Base-by-base conservation (phyloP, 2,797 vertebrate genomes). In the Cephalopachus bancanus region DNA sequence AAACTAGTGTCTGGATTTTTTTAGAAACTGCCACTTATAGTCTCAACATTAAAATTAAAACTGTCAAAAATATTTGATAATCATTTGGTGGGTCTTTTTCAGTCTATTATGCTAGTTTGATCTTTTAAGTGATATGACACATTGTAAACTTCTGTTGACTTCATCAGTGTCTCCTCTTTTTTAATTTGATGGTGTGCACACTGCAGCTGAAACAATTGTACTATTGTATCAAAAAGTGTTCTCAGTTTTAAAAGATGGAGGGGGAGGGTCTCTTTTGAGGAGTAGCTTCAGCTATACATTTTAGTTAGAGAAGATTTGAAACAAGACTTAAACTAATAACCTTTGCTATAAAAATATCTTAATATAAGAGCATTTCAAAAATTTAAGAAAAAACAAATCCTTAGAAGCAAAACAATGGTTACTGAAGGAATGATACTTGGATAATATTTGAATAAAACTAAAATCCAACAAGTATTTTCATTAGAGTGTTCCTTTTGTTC, bases 401-500 rank as follows among this genome's bases (percentile, higher is more conserved):
- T 75, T 78, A 59, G 19, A 84, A 92, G 44, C 76, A 88, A 94
- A 94, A 78, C 86, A 96, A 71, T 80, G 33, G 79, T 72, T 81
- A 78, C 53, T 17, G 74, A 91, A 96, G 81, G 37, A 93, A 80
- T 72, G 72, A 37, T 75, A 92, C 79, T 84, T 93, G 44, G 15
- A 89, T 60, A 88, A 87, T 80, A 72, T 84, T 86, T 89, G 71
- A 93, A 37, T 49, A 72, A 93, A 90, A 19, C 15, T 51, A 88
- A 95, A 86, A 81, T 95, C 67, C 64, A 87, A n/a, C 81, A 83
- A 98, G 55, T 89, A 96, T 89, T 98, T 98, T 97, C 65, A 84
- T 98, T 96, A 95, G 84, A n/a, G 19, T 69, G 93, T 97, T 97
- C 51, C 62, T 83, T 98, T 98, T 98, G 91, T 97, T 94, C 80